Base-by-base conservation (phyloP, 2,888 invertebrate species). In the Drosophila anomalipes region DNA sequence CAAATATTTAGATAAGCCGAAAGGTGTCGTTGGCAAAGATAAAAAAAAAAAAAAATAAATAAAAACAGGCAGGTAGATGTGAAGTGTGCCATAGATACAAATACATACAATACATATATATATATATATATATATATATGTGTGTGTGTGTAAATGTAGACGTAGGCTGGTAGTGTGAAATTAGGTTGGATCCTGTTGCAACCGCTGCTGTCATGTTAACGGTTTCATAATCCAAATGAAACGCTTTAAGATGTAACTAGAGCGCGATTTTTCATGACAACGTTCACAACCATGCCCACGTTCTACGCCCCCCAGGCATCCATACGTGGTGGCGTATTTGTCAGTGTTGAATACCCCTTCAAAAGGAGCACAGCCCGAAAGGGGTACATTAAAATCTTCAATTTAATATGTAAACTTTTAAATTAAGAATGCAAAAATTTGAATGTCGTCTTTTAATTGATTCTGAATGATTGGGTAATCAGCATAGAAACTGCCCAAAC, bases 181-280 rank as follows among this genome's bases (percentile, higher is more conserved):
- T 82, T 69, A 61, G 66, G 58, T 59, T 62, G 70, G 49, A 56
- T 72, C 66, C 57, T 67, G 67, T 82, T 79, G 70, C 65, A 79
- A 70, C 66, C 62, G 70, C 70, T 62, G 76, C 73, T 80, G 80
- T 77, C 80, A 80, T 80, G 77, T 77, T 63, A 77, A 82, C 80
- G 83, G 70, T 76, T 74, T 73, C 82, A 73, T 84, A 84, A 80
- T 80, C 78, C 80, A 78, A 74, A 65, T 74, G 73, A 76, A 86
- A 77, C 74, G 82, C 80, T 86, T 82, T 35, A 80, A 80, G 80
- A 80, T 84, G 84, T 82, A 84, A 80, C 84, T 83, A 79, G 84
- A 84, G 67, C 77, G 80, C 82, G 74, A 78, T 80, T 78, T 78
- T 77, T 78, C 78, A 80, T 74, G 74, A 56, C 72, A 19, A 75